Percentiles rank a stretch among this genome's conserved stretches.
These are phyloP conservation scores for Andricus quercusramuli DNA, from an alignment of 2,888 invertebrate species.

Conservation along the genomic window DNA sequence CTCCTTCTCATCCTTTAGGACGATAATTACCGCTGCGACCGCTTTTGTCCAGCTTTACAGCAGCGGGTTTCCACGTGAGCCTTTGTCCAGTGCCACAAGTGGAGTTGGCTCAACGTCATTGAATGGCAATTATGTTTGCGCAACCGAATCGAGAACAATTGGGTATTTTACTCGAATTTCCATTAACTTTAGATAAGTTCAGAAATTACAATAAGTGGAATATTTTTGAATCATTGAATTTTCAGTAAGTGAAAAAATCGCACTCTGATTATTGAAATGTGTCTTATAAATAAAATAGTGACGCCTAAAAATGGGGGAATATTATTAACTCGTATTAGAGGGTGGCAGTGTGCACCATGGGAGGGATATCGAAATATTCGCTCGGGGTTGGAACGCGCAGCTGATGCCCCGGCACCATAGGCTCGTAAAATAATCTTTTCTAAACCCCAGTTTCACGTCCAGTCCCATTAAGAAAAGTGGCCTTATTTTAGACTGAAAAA, in stretches of 20 bases:
- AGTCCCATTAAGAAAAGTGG: constrained; percentile 48
- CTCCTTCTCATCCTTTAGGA: constrained; percentile 58
- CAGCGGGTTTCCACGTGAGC: constrained; percentile 57
- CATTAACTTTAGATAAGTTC: neutral
- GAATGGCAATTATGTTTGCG: constrained; percentile 53
- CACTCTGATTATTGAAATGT: constrained; percentile 52
- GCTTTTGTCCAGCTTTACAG: constrained; percentile 71
- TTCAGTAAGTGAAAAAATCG: neutral
- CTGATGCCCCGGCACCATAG: constrained; percentile 73
- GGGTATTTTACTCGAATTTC: constrained; percentile 39
- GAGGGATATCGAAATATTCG: constrained; percentile 30
- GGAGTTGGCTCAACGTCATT: constrained; percentile 48
- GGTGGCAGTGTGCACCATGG: constrained; percentile 53
- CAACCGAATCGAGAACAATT: constrained; percentile 37
- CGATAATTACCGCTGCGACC: constrained; percentile 72
- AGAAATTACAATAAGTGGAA: neutral
- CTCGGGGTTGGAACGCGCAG: constrained; percentile 63
- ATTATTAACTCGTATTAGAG: constrained; percentile 76
- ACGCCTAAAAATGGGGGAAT: constrained; percentile 71
- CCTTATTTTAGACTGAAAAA: constrained; percentile 26
- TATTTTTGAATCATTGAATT: neutral
- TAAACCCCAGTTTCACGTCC: constrained; percentile 50
- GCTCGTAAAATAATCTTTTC: constrained; percentile 71
- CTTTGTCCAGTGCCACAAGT: constrained; percentile 55
- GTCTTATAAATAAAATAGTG: constrained; percentile 73